Evolutionary conservation across 2,797 vertebrate species (phyloP), one percentile per base, ranked within the genome.

Genomic region (Falco cherrug): DNA sequence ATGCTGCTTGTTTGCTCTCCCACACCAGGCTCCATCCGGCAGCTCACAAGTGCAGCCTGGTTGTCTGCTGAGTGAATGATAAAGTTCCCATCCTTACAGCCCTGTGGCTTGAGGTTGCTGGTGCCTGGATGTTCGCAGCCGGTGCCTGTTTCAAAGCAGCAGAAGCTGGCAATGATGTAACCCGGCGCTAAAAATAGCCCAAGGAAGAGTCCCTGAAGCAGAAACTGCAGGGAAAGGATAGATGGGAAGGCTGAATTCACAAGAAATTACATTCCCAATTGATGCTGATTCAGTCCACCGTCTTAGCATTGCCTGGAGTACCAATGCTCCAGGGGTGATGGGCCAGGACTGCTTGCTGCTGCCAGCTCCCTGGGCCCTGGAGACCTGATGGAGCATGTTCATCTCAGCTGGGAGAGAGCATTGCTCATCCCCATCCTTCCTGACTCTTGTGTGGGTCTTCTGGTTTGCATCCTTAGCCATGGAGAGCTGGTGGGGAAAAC

Each of bases 131-230:
- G 47, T 90, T 94, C 24, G 2, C 31, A 94, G 88, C 37, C 9
- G 0, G 41, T 75, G 82, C 50, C 57, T 82, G 41, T 85, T 94
- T 75, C 65, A 75, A 85, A 92, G 92, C 82, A 88, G 89, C 67
- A 61, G 74, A 70, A 51, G 25, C 41, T 78, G 71, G 60, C 33
- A 64, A 37, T 97, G 94, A 97, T 92, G 95, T 97, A 97, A 97
- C 6, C 39, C 25, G 5, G 77, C 80, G 83, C 94, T 92, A 96
- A 97, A 95, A 96, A 97, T 97, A 97, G 54, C 54, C 33, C 0
- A 1, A 82, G 76, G 65, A 95, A 96, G 75, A 87, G 82, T 91
- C 63, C 69, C 87, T 96, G 94, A 78, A 95, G 63, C 84, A 89
- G 75, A 70, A 87, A 82, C 41, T 90, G 82, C 90, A 69, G 79